A percentile compares a stretch with the other conserved stretches of the same genome.
Evolutionary conservation across 2,888 invertebrate species (phyloP).

Genomic region (Catocala nupta): DNA sequence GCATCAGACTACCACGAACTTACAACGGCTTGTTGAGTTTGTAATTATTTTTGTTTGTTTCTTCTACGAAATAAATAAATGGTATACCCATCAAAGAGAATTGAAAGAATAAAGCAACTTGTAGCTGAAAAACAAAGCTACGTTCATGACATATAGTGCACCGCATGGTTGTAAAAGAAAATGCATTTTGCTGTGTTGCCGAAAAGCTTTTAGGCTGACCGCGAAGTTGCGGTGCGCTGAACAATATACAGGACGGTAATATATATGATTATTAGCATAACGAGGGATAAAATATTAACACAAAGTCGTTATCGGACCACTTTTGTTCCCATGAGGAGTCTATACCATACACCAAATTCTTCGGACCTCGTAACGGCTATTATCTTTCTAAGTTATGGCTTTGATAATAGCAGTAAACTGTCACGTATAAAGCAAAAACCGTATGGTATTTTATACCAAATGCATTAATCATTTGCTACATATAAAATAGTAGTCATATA

Average conservation of each 20-base stretch:
- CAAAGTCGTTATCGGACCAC: conserved; percentile 30
- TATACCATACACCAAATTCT: conserved; percentile 52
- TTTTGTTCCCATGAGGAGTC: conserved; percentile 46
- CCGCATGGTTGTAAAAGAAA: no score
- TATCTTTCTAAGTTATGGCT: conserved; percentile 57
- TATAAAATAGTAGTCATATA: not conserved
- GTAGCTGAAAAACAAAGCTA: no score
- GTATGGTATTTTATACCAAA: conserved; percentile 22
- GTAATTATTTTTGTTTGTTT: not conserved
- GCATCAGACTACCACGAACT: conserved; percentile 11
- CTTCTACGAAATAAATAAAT: no score
- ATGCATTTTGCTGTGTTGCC: conserved; percentile 62
- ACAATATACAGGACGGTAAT: conserved; percentile 54
- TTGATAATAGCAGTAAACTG: conserved; percentile 46
- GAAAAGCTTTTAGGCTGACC: conserved; percentile 69
- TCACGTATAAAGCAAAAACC: conserved; percentile 40
- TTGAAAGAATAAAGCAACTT: no score
- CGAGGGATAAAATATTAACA: conserved; percentile 52
- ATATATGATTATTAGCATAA: conserved; percentile 58
- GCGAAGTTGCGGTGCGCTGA: conserved; percentile 39
- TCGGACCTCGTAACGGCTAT: conserved; percentile 54
- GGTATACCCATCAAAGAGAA: no score
- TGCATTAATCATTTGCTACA: not conserved
- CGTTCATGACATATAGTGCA: no score
- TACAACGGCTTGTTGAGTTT: conserved; percentile 29